Base-by-base conservation (phyloP, 2,888 invertebrate species). In the Patella caerulea region DNA sequence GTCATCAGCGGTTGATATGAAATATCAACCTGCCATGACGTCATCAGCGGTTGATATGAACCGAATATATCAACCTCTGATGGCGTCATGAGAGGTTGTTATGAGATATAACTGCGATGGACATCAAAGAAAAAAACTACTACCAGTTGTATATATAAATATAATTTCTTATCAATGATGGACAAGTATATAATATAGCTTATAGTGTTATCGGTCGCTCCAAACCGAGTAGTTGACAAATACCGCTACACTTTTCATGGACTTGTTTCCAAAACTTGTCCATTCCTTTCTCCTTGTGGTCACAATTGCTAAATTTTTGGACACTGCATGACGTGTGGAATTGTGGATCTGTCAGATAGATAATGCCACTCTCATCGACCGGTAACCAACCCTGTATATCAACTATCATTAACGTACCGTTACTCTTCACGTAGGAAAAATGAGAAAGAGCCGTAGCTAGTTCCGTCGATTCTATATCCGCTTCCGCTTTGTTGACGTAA, bases 351-450 rank as follows among this genome's bases (percentile, higher is more conserved):
- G 82, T 82, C 14, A 82, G 73, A 75, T 82, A 82, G 56, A 82
- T 76, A 24, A 81, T 73, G 15, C 80, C 80, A n/a, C 65, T 52
- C 9, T 65, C 52, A 24, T 78, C 77, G 17, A 52, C 12, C 3
- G 83, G 83, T 65, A 83, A 14, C 78, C 83, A 83, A 19, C 83
- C 83, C 70, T 83, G 82, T 9, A 83, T 73, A 55, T 83, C 83
- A 19, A 79, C 79, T 2, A 83, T 78, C 83, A 83, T 83, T 65
- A 78, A 34, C 11, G 72, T 71, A 2, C 80, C 79, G 1, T 69
- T 55, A 2, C 80, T 78, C 74, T 71, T 45, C 11, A 75, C 73
- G 54, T 75, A 81, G 12, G 81, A 77, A 77, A 83, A 83, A 73
- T 83, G 83, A 14, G 77, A 74, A 52, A 83, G 76, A 2, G 83